These are phyloP conservation scores for Myopa tessellatipennis DNA, from an alignment of 2,888 invertebrate genomes.

Conservation along the genomic window DNA sequence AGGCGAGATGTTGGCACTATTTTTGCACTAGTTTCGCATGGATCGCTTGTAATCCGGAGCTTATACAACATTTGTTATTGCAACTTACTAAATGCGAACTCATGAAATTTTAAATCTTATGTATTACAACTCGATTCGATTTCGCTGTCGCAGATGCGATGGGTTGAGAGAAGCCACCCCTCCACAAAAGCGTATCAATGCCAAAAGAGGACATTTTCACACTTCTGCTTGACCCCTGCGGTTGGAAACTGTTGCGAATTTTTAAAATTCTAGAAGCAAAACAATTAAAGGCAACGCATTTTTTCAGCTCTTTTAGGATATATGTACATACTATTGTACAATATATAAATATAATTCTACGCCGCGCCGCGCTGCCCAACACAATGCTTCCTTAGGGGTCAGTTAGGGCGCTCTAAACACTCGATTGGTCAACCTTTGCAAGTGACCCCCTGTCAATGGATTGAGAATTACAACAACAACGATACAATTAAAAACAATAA, in stretches of 20 bases:
- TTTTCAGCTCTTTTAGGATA: background rate
- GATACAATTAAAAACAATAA: conserved; percentile 28
- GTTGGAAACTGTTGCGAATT: conserved; percentile 21
- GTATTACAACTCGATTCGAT: too few relatives aligned
- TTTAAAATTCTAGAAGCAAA: conserved; percentile 7
- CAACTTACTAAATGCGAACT: conserved; percentile 11
- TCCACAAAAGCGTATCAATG: background rate
- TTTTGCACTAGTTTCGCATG: too few relatives aligned
- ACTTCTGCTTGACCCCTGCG: conserved; percentile 43
- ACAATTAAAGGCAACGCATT: background rate
- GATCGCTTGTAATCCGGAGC: background rate
- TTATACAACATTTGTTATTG: background rate
- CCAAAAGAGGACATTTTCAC: conserved; percentile 32
- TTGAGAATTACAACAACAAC: conserved; percentile 19
- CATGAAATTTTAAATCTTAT: conserved; percentile 11
- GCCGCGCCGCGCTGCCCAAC: background rate
- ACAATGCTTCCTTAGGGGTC: conserved; percentile 48
- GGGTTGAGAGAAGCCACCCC: background rate
- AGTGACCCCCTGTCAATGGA: conserved; percentile 44
- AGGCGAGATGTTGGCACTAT: too few relatives aligned
- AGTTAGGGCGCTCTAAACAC: conserved; percentile 38
- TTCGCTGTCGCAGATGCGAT: too few relatives aligned
- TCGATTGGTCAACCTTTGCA: conserved; percentile 49
- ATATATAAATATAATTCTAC: too few relatives aligned
- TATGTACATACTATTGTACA: too few relatives aligned